A percentile compares a stretch with the other conserved stretches of the same genome.
These are phyloP conservation scores for Xerus inauris DNA, from an alignment of 2,113 vertebrate species.

Conservation along the genomic window DNA sequence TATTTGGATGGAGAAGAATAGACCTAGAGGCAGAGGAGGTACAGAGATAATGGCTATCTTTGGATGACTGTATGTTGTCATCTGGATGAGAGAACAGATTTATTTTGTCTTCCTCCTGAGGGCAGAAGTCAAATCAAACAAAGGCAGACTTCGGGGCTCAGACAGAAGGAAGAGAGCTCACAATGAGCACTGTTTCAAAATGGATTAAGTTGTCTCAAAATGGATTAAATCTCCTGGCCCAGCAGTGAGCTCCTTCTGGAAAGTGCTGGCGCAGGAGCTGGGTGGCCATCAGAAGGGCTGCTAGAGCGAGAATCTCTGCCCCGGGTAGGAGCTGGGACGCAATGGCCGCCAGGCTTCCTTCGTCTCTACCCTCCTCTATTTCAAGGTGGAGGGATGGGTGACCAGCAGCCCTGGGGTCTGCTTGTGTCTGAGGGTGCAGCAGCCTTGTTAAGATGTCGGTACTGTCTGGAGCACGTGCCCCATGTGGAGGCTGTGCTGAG, in stretches of 20 bases:
- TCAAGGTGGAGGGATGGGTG: background rate
- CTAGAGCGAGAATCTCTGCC: background rate
- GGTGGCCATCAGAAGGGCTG: accelerated
- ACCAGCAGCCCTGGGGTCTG: background rate
- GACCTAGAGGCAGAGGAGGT: background rate
- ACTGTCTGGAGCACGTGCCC: background rate
- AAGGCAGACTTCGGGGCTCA: background rate
- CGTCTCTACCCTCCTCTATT: background rate
- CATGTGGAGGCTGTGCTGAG: background rate
- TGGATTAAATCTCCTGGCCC: background rate
- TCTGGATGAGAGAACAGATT: background rate
- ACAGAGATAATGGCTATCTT: background rate
- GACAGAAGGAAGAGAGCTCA: background rate
- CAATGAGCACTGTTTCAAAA: background rate
- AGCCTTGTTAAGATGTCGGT: background rate
- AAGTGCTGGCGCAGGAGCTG: background rate
- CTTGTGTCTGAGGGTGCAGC: background rate
- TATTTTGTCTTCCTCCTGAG: background rate
- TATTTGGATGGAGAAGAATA: background rate
- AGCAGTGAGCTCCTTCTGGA: background rate
- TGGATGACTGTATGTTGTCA: background rate
- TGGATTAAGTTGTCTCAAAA: background rate
- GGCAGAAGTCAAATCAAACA: conserved; percentile 1
- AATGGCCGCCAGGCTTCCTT: background rate
- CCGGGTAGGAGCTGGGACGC: background rate